Conservation (phyloP, 2,888 invertebrate species). For the Brenthis daphne region DNA sequence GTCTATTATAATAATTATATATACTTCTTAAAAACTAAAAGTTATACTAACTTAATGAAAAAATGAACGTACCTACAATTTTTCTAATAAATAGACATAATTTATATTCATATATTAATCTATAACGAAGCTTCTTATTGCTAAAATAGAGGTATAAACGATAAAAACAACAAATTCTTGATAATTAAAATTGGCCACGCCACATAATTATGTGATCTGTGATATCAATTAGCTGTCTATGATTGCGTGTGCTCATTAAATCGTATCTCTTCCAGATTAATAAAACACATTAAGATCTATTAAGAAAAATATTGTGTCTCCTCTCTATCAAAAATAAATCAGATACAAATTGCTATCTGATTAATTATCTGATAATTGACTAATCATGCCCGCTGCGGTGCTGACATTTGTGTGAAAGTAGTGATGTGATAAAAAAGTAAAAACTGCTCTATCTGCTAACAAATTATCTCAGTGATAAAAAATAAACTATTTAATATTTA, state of each 20-base stretch:
- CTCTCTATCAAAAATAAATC: slow-evolving; percentile 12
- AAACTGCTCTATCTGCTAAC: not conserved
- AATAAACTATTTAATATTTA: no score
- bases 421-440: not conserved
- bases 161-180: no score
- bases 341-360: slow-evolving; percentile 38
- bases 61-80: no score
- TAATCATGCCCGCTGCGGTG: slow-evolving; percentile 49
- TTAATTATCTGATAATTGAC: slow-evolving; percentile 62
- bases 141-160: no score
- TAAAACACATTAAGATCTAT: slow-evolving; percentile 13
- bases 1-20: no score
- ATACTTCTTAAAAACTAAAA: no score
- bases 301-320: slow-evolving; percentile 20
- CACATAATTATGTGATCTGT: not conserved
- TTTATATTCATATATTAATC: no score
- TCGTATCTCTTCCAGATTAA: slow-evolving; percentile 8
- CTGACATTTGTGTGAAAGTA: slow-evolving; percentile 33
- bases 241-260: slow-evolving; percentile 8
- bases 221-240: not conserved
- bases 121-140: no score
- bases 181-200: no score
- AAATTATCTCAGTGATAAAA: no score
- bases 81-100: no score
- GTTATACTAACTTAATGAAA: no score